These are phyloP conservation scores for Phrynocephalus forsythii DNA, from an alignment of 2,797 vertebrate genomes.

Conservation along the genomic window DNA sequence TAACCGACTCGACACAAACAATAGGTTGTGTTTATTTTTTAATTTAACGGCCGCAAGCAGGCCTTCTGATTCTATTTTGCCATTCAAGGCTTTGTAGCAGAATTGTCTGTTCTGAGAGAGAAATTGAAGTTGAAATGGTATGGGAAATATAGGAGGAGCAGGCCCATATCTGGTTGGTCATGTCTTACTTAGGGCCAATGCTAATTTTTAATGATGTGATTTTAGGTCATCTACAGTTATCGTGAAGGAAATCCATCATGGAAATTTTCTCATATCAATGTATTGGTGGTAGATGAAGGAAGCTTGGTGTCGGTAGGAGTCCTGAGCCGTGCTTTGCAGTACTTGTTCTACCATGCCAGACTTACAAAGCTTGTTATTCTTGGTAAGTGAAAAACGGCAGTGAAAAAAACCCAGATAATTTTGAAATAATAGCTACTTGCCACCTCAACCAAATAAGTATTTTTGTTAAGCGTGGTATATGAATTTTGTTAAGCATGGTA, in stretches of 20 bases:
- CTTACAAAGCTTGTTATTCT: conserved; percentile 86
- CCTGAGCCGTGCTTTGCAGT: conserved; percentile 80
- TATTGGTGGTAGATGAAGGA: conserved; percentile 88
- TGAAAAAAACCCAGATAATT: not conserved
- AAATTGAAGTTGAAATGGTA: not conserved
- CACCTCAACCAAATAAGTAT: not conserved
- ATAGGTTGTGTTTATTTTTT: no score
- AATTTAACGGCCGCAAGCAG: no score
- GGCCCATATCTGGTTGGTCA: no score
- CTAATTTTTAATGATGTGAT: conserved; percentile 32
- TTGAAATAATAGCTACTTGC: not conserved
- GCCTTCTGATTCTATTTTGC: not conserved
- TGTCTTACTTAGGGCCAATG: not conserved
- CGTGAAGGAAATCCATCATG: conserved; percentile 66
- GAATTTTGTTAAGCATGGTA: not conserved
- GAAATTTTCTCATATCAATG: conserved; percentile 82
- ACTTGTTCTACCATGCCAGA: conserved; percentile 75
- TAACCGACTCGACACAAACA: no score
- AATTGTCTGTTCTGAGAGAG: not conserved
- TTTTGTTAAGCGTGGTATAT: no score
- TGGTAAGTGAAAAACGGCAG: conserved; percentile 75
- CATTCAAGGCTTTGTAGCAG: not conserved
- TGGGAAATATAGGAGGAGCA: not conserved
- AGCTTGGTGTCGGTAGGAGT: conserved; percentile 83
- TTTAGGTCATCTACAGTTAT: conserved; percentile 84